phyloP scores from a whole-genome alignment of 53 echinoderm and acorn worm species.

The Luidia sarsii region DNA sequence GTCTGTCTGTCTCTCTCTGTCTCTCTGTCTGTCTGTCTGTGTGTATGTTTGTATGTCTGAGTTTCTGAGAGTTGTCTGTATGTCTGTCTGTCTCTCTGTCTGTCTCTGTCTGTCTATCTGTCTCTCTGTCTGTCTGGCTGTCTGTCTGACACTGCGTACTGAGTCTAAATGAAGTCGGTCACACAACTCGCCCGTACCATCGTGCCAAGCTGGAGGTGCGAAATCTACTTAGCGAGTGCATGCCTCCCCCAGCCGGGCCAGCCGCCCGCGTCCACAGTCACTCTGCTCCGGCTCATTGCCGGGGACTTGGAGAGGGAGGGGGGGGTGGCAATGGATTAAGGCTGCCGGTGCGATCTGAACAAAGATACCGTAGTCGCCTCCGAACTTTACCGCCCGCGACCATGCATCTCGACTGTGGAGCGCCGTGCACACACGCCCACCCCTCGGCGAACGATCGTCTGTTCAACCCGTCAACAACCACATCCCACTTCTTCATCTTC shows the following conservation, averaged over 20 bases:
- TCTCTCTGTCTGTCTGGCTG: too few relatives aligned
- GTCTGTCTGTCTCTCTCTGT: too few relatives aligned
- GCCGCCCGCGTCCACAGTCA: too few relatives aligned
- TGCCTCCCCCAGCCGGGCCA: too few relatives aligned
- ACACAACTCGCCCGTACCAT: neutral
- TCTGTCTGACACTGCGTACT: too few relatives aligned
- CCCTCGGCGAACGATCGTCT: neutral
- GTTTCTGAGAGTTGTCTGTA: too few relatives aligned
- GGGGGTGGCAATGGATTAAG: conserved; percentile 15
- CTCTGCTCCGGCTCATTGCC: neutral
- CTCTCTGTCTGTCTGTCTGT: too few relatives aligned
- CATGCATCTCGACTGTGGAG: conserved; percentile 17
- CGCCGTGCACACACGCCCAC: conserved; percentile 23
- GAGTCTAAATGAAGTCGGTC: too few relatives aligned
- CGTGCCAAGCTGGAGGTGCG: conserved; percentile 38
- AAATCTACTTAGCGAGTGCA: conserved; percentile 38
- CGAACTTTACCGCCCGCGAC: conserved; percentile 29
- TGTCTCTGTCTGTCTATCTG: too few relatives aligned
- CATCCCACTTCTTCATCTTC: too few relatives aligned
- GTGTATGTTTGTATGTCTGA: too few relatives aligned
- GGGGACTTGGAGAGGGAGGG: neutral
- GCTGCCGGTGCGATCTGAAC: conserved; percentile 25
- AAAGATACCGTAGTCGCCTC: conserved; percentile 16
- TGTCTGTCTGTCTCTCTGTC: too few relatives aligned
- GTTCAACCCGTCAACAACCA: neutral